Base-by-base conservation (phyloP, 2,797 vertebrate species). In the Pangasius djambal region DNA sequence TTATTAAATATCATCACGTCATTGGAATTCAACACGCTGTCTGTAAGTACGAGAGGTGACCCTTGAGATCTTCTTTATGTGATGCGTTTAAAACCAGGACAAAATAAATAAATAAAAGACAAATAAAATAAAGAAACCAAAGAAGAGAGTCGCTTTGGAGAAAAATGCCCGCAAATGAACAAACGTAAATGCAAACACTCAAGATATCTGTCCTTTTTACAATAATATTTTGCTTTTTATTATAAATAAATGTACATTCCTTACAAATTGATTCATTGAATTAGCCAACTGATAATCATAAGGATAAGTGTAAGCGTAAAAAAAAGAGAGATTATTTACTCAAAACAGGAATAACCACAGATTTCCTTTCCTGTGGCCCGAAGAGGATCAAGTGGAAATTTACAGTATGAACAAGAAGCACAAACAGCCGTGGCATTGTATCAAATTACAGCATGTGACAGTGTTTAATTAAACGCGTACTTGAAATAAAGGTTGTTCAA, bases 201-300 rank as follows among this genome's bases (percentile, higher is more conserved):
- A 3, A 57, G 40, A 44, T 3, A 15, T 55, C 13, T 18, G 16
- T 16, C 3, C 22, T 61, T 37, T 40, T 28, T 44, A 88, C 61
- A 85, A 75, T 20, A 65, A 28, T 50, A 81, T 50, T 59, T 48
- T 22, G 28, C 3, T 34, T 89, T 92, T 87, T 90, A 90, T 90
- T 90, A 92, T 84, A 92, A 89, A 92, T 70, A 82, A 69, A 77
- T 81, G 67, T 78, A 86, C 75, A 88, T 89, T 90, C 77, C 74
- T 85, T 86, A 85, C 87, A 87, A 89, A 90, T 86, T 13, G 63
- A 63, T 86, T 63, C 63, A 85, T 79, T 77, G 65, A 84, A 87
- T 83, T n/a, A 75, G 85, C 48, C n/a, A 79, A 86, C 75, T 84
- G 28, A 81, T 59, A 55, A 48, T 55, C 70, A 87, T 74, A 65